Evolutionary conservation across 2,113 vertebrate species (phyloP), one percentile per base, ranked within the genome.

Genomic region (Malurus cyaneus): DNA sequence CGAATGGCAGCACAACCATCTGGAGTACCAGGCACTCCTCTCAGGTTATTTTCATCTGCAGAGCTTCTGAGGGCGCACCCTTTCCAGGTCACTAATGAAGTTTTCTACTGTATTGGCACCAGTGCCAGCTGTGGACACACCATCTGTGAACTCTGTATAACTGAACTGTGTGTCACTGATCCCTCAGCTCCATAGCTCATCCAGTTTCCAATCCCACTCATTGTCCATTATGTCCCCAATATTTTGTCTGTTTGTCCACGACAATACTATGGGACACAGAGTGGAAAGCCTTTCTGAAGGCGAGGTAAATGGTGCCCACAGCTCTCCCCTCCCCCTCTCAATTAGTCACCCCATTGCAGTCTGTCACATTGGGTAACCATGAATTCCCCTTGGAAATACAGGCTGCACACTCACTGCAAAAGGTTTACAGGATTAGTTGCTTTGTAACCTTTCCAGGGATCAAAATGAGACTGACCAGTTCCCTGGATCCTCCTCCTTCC

Each of bases 281-380:
- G 41, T 24, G 14, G 15, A 80, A 89, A 76, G 11, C 16, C 79
- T 73, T 78, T 70, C 80, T 73, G 65, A 73, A 69, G 21, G 50
- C 0, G 0, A 57, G 21, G 5, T 26, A 74, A 66, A 44, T 0
- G 6, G 5, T 25, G 34, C 8, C n/a, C 31, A 24, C 32, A 31
- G 36, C 23, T 53, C 28, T 74, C 18, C 46, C 10, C 5, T 74
- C 24, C 26, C 31, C 42, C 41, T 26, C 26, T 25, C 34, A 39
- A 1, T 41, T 47, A 72, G 80, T 82, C 66, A 88, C 7, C 16
- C 53, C 15, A 0, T 8, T 32, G 8, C 39, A 46, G 31, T 13
- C 34, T 54, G 32, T 28, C 46, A 76, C 29, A 11, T 28, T 53
- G 44, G 6, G 32, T 52, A 78, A 73, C 20, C 18, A 39, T 19